phyloP scores from a whole-genome alignment of 2,888 invertebrate genomes.

The Molorchus minor region DNA sequence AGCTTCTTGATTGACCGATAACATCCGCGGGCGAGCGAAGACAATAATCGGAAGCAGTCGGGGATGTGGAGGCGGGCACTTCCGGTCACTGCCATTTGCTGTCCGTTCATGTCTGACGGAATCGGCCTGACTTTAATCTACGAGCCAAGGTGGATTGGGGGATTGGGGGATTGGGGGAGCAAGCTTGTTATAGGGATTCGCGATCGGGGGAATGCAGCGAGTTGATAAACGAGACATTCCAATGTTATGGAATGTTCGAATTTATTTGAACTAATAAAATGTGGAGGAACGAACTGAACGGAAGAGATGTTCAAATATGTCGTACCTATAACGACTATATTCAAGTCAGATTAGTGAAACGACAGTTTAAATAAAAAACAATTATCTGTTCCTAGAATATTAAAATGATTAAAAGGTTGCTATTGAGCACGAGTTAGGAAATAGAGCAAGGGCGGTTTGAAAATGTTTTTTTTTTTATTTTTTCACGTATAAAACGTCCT shows the following conservation, averaged over 20 bases:
- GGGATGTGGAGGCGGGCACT: slow-evolving; percentile 28
- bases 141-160: slow-evolving; percentile 3
- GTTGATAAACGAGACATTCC: slow-evolving; percentile 8
- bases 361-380: neutral
- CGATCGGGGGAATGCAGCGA: neutral
- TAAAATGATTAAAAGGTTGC: no score
- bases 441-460: no score
- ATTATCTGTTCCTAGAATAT: no score
- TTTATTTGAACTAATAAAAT: slow-evolving; percentile 8
- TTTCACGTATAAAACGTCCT: no score
- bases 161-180: no score
- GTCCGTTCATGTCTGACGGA: slow-evolving; percentile 15
- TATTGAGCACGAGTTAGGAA: no score
- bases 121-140: slow-evolving; percentile 3
- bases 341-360: no score
- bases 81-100: slow-evolving; percentile 47
- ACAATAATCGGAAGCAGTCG: slow-evolving; percentile 15
- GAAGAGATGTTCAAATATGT: neutral
- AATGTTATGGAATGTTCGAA: slow-evolving; percentile 11
- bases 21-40: slow-evolving; percentile 7
- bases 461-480: no score
- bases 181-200: slow-evolving; percentile 8
- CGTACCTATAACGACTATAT: no score
- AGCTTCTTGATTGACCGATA: slow-evolving; percentile 13
- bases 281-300: neutral